A percentile compares a stretch with the other conserved stretches of the same genome.
Evolutionary conservation across 1,140 invertebrate genomes (phyloP).

Genomic region (Bombus picipes): DNA sequence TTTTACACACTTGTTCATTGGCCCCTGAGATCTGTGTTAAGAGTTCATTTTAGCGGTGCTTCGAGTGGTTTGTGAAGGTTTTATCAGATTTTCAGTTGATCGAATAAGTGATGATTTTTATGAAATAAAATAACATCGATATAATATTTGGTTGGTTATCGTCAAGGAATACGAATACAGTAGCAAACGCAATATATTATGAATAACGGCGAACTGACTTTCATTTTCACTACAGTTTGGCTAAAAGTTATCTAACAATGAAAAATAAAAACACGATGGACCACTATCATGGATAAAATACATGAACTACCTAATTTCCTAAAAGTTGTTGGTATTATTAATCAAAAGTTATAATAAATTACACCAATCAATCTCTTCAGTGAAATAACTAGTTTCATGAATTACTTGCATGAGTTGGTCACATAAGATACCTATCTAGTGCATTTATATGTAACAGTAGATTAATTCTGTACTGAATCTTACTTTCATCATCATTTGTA

Average conservation of each 20-base stretch:
- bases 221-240: neutral
- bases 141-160: neutral
- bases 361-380: no score
- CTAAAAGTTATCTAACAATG: neutral
- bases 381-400: no score
- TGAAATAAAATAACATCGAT: neutral
- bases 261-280: neutral
- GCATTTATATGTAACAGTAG: neutral
- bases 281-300: neutral
- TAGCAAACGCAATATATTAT: neutral
- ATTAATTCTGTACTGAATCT: neutral
- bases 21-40: neutral
- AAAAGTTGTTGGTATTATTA: neutral
- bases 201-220: neutral
- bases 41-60: constrained; percentile 12
- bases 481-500: neutral
- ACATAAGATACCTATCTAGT: neutral
- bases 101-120: neutral
- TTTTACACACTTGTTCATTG: neutral
- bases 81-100: neutral
- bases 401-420: neutral
- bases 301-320: neutral
- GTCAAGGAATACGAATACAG: neutral
- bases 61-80: neutral
- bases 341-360: no score